A percentile compares a stretch with the other conserved stretches of the same genome.
Evolutionary conservation across 2,797 vertebrate genomes (phyloP).

Genomic region (Paedocypris micromegethes): DNA sequence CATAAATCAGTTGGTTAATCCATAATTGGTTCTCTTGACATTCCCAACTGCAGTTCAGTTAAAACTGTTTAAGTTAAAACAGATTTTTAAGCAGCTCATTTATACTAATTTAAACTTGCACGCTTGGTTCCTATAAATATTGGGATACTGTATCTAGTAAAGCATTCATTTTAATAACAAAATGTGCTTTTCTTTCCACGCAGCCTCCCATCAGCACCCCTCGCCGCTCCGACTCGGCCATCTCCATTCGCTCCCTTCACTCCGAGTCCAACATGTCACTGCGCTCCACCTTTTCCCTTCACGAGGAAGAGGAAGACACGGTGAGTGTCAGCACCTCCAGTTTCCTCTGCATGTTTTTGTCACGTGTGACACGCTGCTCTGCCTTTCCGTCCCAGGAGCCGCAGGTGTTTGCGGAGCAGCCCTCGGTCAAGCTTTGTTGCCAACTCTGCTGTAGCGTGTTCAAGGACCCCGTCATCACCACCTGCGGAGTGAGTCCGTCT

Average conservation of each 20-base stretch:
- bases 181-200: constrained; percentile 1
- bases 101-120: too few species aligned
- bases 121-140: too few species aligned
- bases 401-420: constrained; percentile 94
- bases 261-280: constrained; percentile 98
- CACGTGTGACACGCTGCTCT: too few species aligned
- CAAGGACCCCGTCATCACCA: constrained; percentile 98
- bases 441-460: constrained; percentile 95
- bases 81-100: too few species aligned
- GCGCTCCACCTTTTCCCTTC: constrained; percentile 95
- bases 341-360: constrained; percentile 25
- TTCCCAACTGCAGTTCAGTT: too few species aligned
- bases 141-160: too few species aligned
- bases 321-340: constrained; percentile 62
- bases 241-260: constrained; percentile 92
- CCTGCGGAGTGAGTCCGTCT: constrained; percentile 85
- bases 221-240: constrained; percentile 89
- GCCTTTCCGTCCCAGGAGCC: constrained; percentile 73
- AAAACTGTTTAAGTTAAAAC: too few species aligned
- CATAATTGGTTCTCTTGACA: too few species aligned
- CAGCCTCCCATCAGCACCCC: constrained; percentile 45
- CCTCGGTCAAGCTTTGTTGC: constrained; percentile 94
- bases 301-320: constrained; percentile 96
- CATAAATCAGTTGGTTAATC: too few species aligned
- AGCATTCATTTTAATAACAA: not conserved